These are phyloP conservation scores for Tachuris rubrigastra DNA, from an alignment of 2,113 vertebrate species.

Conservation along the genomic window DNA sequence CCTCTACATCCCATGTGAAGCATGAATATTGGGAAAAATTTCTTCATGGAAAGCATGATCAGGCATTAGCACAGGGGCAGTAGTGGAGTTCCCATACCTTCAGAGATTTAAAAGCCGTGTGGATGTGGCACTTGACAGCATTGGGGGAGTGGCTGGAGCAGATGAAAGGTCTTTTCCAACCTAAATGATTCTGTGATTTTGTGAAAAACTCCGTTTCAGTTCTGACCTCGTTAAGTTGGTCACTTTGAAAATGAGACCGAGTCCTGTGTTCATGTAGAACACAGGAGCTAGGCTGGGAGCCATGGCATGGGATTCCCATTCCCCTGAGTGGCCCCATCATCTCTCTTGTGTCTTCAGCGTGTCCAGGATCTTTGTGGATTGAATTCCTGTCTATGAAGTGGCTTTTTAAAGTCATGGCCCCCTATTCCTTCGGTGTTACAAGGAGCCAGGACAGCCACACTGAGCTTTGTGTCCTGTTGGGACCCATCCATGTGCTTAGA, in stretches of 20 bases:
- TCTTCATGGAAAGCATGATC: not conserved
- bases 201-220: not conserved
- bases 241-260: not conserved
- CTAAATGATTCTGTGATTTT: not conserved
- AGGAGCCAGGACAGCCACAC: not conserved
- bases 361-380: not conserved
- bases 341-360: not conserved
- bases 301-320: rapidly evolving
- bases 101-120: not conserved
- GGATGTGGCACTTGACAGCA: not conserved
- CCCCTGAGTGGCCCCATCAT: rapidly evolving
- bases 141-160: not conserved
- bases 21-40: not conserved
- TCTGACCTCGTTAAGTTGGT: not conserved
- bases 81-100: not conserved
- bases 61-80: not conserved
- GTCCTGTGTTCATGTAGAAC: not conserved
- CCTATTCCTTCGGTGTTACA: not conserved
- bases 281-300: not conserved
- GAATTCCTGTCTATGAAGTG: not conserved
- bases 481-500: not conserved
- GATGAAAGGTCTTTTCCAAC: not conserved
- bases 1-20: not conserved
- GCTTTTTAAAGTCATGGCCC: not conserved
- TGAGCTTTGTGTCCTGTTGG: not conserved